Evolutionary conservation across 2,113 vertebrate species (phyloP).

Genomic region (Pungitius pungitius): DNA sequence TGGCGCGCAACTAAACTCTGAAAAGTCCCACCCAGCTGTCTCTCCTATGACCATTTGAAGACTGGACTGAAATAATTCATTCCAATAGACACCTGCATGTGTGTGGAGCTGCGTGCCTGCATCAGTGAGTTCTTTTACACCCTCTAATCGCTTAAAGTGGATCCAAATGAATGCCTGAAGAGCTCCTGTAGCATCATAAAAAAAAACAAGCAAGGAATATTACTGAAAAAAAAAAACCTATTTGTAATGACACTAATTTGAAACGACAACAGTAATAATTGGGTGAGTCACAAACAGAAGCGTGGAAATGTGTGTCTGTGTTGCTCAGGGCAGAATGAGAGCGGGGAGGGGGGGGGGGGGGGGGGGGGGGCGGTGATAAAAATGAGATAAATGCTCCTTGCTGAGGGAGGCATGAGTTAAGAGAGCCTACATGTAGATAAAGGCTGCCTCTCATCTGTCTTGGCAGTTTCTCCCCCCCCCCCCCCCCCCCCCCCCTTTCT

Average conservation of each 20-base stretch:
- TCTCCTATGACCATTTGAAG: not conserved
- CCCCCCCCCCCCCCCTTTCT: slow-evolving; percentile 5
- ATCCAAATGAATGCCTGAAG: not conserved
- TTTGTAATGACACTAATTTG: not conserved
- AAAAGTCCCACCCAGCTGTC: not conserved
- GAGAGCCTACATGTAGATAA: slow-evolving; percentile 30
- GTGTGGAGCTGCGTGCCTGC: not conserved
- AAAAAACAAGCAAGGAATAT: not conserved
- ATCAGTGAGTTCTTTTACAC: not conserved
- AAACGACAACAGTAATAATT: slow-evolving; percentile 13
- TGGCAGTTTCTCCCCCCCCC: slow-evolving; percentile 43
- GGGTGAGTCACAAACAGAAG: slow-evolving; percentile 19
- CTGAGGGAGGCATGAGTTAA: slow-evolving; percentile 54
- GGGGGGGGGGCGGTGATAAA: slow-evolving; percentile 35
- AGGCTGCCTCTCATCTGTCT: slow-evolving; percentile 37
- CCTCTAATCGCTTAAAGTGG: not conserved
- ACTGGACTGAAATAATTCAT: not conserved
- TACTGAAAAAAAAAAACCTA: not conserved
- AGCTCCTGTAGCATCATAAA: not conserved
- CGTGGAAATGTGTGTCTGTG: not conserved
- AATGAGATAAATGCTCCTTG: slow-evolving; percentile 51
- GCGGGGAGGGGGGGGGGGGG: slow-evolving; percentile 22
- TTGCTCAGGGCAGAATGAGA: slow-evolving; percentile 33
- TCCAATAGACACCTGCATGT: not conserved
- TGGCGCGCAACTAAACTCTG: too few species aligned